These are phyloP conservation scores for Pangasius mekongensis DNA, from an alignment of 2,797 vertebrate species.

Conservation along the genomic window DNA sequence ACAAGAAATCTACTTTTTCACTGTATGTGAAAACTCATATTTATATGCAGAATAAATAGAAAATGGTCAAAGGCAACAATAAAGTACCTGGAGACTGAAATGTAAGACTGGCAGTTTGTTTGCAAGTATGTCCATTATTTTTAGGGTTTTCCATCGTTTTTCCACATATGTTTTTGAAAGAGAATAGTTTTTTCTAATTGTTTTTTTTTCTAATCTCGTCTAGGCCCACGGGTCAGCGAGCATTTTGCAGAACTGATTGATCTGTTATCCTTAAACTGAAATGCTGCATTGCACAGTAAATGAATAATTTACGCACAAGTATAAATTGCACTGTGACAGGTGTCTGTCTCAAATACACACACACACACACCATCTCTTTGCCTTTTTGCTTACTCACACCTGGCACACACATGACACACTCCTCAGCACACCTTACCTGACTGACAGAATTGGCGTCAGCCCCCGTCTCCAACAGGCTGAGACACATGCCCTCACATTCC, in stretches of 20 bases:
- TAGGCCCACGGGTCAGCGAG: neutral
- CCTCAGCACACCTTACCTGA: slow-evolving; percentile 62
- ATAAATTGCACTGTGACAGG: neutral
- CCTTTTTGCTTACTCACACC: neutral
- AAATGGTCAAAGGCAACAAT: neutral
- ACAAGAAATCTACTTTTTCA: neutral
- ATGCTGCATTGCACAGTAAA: neutral
- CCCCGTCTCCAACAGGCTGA: slow-evolving; percentile 83
- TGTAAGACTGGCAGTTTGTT: neutral
- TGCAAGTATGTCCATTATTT: neutral
- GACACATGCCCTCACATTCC: slow-evolving; percentile 78
- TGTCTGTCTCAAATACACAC: neutral
- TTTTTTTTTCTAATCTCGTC: too few species aligned
- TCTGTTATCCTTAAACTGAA: neutral
- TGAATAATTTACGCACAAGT: neutral
- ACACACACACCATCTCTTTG: neutral
- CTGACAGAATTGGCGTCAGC: slow-evolving; percentile 83
- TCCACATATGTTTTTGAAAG: neutral
- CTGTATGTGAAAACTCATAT: neutral
- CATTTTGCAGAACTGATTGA: neutral
- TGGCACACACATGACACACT: neutral
- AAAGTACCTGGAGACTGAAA: neutral
- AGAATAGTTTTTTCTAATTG: neutral
- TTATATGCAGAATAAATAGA: neutral
- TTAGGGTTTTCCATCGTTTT: neutral